Evolutionary conservation across 2,888 invertebrate genomes (phyloP), one percentile per base, ranked within the genome.

Genomic region (Hydraecia micacea): DNA sequence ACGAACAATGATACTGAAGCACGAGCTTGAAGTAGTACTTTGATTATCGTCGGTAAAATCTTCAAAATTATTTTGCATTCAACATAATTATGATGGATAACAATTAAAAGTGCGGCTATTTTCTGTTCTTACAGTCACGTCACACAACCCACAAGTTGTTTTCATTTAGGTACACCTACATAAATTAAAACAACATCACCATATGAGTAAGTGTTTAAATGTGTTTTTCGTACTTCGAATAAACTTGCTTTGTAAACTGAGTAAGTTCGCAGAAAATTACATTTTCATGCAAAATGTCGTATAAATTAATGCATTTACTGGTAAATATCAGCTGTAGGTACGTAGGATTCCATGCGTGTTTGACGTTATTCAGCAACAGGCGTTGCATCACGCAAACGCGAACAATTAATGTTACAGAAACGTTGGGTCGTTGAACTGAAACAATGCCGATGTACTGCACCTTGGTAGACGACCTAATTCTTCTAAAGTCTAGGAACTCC

Each of bases 341-440:
- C 7, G 62, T 71, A 76, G 28, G 75, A 75, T 79, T 83, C 72
- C 80, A 79, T 81, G 81, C 77, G 75, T 68, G 65, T 52, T 70
- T 85, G 83, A 86, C 85, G 88, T 90, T 85, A 84, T 77, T 49
- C 73, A 80, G 67, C 68, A 58, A 77, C 80, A 86, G 84, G 81
- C 89, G 88, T 92, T 92, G 91, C 92, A 92, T 91, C 93, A 94
- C 93, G 93, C 93, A 86, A 93, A 91, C 90, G 86, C 89, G 86
- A 91, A 91, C 92, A 93, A 93, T 93, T 92, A 92, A 81, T 84
- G 78, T 78, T 84, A 88, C 86, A 90, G 91, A 88, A 86, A 85
- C 81, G 79, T 55, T 75, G 79, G 92, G 91, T 93, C 92, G 84
- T 88, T 90, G 92, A 93, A 92, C 94, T 87, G 32, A 75, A 86